phyloP scores from a whole-genome alignment of 2,113 vertebrate species.

The Lophura nycthemera region DNA sequence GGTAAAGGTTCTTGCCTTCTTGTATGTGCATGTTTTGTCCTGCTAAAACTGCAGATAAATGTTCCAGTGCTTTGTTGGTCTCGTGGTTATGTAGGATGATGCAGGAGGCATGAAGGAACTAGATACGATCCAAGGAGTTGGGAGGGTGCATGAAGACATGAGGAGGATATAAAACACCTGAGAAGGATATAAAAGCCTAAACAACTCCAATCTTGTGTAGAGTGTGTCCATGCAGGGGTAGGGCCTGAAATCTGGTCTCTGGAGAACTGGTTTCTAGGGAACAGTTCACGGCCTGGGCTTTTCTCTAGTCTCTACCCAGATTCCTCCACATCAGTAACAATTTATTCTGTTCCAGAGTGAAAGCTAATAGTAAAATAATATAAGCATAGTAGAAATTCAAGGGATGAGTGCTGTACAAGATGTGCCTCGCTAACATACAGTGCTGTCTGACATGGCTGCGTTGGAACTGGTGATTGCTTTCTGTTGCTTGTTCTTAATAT shows the following conservation, averaged over 20 bases:
- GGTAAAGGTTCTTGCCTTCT: not conserved
- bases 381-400: not conserved
- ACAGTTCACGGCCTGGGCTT: not conserved
- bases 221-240: not conserved
- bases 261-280: not conserved
- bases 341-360: not conserved
- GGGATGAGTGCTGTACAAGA: not conserved
- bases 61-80: not conserved
- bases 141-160: not conserved
- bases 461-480: not conserved
- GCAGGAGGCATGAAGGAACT: not conserved
- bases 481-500: not conserved
- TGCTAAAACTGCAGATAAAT: not conserved
- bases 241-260: not conserved
- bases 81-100: not conserved
- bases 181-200: not conserved
- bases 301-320: not conserved
- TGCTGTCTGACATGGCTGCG: not conserved
- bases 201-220: not conserved
- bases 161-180: not conserved
- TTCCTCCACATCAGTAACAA: not conserved
- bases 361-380: not conserved
- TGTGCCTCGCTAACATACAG: accelerated
- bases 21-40: accelerated
- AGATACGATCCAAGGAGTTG: not conserved